These are phyloP conservation scores for Silurus aristotelis DNA, from an alignment of 2,797 vertebrate genomes.

Conservation along the genomic window DNA sequence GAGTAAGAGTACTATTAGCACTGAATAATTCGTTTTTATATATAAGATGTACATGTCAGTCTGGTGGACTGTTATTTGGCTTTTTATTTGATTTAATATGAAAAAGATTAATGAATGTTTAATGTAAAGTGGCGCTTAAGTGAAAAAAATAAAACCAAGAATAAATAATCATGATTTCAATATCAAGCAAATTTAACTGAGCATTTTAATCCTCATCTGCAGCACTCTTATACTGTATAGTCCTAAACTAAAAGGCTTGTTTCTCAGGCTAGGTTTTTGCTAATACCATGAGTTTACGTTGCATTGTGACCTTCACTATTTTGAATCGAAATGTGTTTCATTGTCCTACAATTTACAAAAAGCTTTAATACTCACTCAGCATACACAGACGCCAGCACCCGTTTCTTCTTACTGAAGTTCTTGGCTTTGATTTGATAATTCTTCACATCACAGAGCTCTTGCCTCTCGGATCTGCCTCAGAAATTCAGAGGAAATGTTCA, in stretches of 20 bases:
- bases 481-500: neutral
- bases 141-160: neutral
- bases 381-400: conserved; percentile 80
- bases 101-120: neutral
- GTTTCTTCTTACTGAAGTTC: conserved; percentile 77
- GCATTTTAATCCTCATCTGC: neutral
- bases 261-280: neutral
- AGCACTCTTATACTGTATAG: neutral
- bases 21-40: too few species aligned
- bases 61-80: neutral
- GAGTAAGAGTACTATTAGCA: neutral
- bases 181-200: neutral
- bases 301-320: neutral
- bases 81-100: neutral
- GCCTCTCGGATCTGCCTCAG: conserved; percentile 78
- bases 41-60: neutral
- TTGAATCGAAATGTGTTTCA: neutral
- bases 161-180: neutral
- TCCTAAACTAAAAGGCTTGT: neutral
- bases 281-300: neutral
- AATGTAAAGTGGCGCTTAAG: neutral
- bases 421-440: conserved; percentile 78
- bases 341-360: neutral
- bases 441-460: conserved; percentile 80
- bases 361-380: conserved; percentile 67